These are phyloP conservation scores for Drosophila kuntzei DNA, from an alignment of 2,888 invertebrate genomes.

Conservation along the genomic window DNA sequence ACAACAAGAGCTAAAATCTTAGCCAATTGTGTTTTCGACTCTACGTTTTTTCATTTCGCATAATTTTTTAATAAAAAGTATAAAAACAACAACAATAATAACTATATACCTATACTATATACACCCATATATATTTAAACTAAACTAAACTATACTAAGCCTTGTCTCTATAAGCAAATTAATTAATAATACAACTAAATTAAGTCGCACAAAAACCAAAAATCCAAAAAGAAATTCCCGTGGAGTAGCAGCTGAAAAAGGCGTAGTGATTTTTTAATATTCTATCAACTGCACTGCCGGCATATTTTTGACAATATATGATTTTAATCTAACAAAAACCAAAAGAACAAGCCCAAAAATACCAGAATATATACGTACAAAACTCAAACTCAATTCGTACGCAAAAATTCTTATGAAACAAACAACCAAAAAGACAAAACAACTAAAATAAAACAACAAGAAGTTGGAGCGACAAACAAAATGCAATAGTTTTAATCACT, in stretches of 20 bases:
- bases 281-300: slow-evolving; percentile 79
- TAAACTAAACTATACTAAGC: slow-evolving; percentile 64
- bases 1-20: slow-evolving; percentile 40
- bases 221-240: slow-evolving; percentile 20
- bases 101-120: slow-evolving; percentile 64
- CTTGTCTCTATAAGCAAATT: slow-evolving; percentile 65
- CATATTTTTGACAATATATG: slow-evolving; percentile 75
- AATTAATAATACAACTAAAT: slow-evolving; percentile 43
- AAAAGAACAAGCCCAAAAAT: slow-evolving; percentile 21
- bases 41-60: slow-evolving; percentile 65
- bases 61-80: slow-evolving; percentile 54
- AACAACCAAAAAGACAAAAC: slow-evolving; percentile 44
- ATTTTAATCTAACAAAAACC: slow-evolving; percentile 65
- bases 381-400: slow-evolving; percentile 47
- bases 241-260: slow-evolving; percentile 42
- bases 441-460: slow-evolving; percentile 34
- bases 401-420: slow-evolving; percentile 72
- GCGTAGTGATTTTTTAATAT: slow-evolving; percentile 51
- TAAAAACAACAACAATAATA: slow-evolving; percentile 58
- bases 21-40: slow-evolving; percentile 64
- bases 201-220: slow-evolving; percentile 66
- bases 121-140: slow-evolving; percentile 34
- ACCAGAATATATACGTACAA: slow-evolving; percentile 56
- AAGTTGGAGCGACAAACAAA: slow-evolving; percentile 57
- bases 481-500: slow-evolving; percentile 74